Evolutionary conservation across 2,113 vertebrate species (phyloP).

Genomic region (Thinocorus orbignyianus): DNA sequence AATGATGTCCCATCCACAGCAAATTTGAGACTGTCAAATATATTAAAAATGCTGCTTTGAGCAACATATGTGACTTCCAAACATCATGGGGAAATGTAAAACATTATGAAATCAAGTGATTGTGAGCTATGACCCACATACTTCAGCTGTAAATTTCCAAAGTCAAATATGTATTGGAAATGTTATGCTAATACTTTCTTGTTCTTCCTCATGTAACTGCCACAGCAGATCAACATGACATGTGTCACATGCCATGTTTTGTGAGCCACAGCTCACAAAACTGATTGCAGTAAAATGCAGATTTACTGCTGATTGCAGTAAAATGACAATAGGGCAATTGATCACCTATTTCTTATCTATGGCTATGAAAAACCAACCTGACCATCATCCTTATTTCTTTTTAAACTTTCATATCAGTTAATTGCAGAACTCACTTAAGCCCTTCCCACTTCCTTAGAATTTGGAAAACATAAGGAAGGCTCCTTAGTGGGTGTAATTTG

Average conservation of each 20-base stretch:
- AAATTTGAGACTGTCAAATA: conserved; percentile 45
- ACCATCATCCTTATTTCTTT: background rate
- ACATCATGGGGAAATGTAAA: conserved; percentile 52
- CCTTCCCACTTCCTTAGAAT: background rate
- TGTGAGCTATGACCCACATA: conserved; percentile 58
- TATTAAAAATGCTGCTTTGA: conserved; percentile 43
- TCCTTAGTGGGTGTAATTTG: background rate
- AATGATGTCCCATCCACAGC: conserved; percentile 21
- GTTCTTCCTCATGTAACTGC: conserved; percentile 10
- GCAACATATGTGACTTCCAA: conserved; percentile 1
- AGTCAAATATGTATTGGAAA: conserved; percentile 38
- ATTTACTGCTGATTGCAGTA: background rate
- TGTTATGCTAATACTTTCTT: conserved; percentile 56
- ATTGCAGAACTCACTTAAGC: background rate
- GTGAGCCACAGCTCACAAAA: background rate
- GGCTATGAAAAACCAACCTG: background rate
- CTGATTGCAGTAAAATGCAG: background rate
- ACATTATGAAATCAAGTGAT: conserved; percentile 52
- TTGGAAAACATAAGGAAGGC: background rate
- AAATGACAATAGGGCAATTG: background rate
- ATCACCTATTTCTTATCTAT: background rate
- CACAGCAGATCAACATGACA: conserved; percentile 33
- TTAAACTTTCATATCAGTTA: background rate
- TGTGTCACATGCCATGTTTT: background rate
- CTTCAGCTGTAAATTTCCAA: conserved; percentile 53